Conservation (phyloP, 2,888 invertebrate species). For the Drosophila kanekoi region DNA sequence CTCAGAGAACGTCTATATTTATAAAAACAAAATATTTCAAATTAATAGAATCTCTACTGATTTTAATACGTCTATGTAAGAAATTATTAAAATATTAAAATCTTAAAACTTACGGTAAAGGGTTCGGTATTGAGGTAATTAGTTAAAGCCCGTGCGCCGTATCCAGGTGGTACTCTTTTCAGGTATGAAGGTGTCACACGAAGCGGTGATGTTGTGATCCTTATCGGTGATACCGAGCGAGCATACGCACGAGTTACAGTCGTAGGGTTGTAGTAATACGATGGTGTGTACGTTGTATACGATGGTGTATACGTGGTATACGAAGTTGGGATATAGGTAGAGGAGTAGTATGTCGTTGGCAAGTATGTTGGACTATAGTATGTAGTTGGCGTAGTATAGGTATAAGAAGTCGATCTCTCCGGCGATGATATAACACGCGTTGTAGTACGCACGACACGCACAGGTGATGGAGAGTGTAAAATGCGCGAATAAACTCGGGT, state of each 20-base stretch:
- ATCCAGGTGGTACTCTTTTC: conserved; percentile 88
- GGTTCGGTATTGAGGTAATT: conserved; percentile 92
- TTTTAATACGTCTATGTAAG: neutral
- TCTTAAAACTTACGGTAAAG: conserved; percentile 88
- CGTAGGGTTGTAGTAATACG: conserved; percentile 78
- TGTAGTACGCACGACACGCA: conserved; percentile 78
- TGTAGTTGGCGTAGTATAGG: conserved; percentile 70
- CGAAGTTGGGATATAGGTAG: conserved; percentile 73
- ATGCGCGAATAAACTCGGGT: conserved; percentile 78
- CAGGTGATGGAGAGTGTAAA: conserved; percentile 78
- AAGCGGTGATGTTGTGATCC: conserved; percentile 79
- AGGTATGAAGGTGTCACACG: conserved; percentile 89
- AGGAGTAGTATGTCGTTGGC: conserved; percentile 73
- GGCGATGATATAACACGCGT: conserved; percentile 82
- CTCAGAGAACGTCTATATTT: conserved; percentile 91
- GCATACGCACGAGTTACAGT: conserved; percentile 78
- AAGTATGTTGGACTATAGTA: conserved; percentile 69
- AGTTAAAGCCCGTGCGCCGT: conserved; percentile 89
- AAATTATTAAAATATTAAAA: conserved; percentile 12
- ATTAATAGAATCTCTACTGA: neutral
- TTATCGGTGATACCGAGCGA: conserved; percentile 77
- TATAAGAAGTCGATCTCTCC: conserved; percentile 73
- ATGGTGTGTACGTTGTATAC: conserved; percentile 75
- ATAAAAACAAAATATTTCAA: neutral
- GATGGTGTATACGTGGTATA: conserved; percentile 77